Conservation (phyloP, 2,113 vertebrate genomes). For the Xiphophorus couchianus region DNA sequence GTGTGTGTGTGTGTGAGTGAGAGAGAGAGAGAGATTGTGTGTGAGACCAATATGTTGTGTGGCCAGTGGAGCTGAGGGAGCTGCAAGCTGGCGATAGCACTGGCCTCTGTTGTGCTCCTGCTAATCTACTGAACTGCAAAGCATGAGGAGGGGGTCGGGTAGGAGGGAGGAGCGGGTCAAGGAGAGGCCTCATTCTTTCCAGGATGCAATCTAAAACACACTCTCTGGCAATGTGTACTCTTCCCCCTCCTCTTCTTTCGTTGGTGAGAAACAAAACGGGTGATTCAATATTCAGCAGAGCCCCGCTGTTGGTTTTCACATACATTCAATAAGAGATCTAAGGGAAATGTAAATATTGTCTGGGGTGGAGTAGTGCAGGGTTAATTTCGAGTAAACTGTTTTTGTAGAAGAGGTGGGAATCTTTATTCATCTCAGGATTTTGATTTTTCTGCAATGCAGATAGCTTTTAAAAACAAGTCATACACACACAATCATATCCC, state of each 20-base stretch:
- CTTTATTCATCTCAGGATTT: not conserved
- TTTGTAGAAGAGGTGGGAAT: not conserved
- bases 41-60: constrained; percentile 52
- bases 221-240: constrained; percentile 25
- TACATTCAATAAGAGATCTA: constrained; percentile 16
- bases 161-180: constrained; percentile 55
- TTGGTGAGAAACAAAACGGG: constrained; percentile 50
- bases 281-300: constrained; percentile 44
- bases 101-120: constrained; percentile 60
- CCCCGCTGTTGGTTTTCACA: constrained; percentile 7
- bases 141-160: not conserved
- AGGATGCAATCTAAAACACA: constrained; percentile 46
- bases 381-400: not conserved
- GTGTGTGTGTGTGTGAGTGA: too few species aligned
- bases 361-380: not conserved
- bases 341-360: constrained; percentile 21
- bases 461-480: too few species aligned
- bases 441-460: not conserved
- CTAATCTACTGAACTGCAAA: constrained; percentile 75
- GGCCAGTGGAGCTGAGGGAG: constrained; percentile 55
- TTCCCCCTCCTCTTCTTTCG: constrained; percentile 9
- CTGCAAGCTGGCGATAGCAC: constrained; percentile 65
- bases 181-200: constrained; percentile 68
- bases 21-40: constrained; percentile 18
- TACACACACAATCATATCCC: too few species aligned